Evolutionary conservation across 2,113 vertebrate genomes (phyloP).

Genomic region (Variabilichromis moorii): DNA sequence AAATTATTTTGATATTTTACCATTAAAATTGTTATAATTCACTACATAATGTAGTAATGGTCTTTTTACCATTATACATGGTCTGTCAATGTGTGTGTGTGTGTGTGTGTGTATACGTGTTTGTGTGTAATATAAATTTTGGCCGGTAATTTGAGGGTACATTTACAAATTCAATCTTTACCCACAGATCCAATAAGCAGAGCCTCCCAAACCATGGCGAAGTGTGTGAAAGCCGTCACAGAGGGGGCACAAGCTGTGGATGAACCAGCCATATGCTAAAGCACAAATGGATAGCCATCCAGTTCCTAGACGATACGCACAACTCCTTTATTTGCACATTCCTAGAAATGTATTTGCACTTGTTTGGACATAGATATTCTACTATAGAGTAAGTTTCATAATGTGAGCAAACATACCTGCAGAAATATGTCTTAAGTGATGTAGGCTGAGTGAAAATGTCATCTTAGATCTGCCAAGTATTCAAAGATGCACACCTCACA

Average conservation of each 20-base stretch:
- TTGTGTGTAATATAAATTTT: neutral
- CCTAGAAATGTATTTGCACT: constrained; percentile 10
- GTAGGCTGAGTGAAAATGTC: neutral
- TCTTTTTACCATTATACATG: neutral
- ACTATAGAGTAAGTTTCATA: neutral
- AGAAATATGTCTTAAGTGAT: neutral
- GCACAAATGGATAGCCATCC: neutral
- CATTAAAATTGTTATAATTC: neutral
- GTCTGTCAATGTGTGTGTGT: neutral
- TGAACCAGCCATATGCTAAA: constrained; percentile 88
- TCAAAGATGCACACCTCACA: neutral
- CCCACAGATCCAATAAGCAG: constrained; percentile 87
- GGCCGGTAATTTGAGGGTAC: neutral
- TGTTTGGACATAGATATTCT: neutral
- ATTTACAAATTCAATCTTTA: neutral
- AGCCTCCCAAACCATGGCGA: constrained; percentile 95
- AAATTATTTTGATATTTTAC: neutral
- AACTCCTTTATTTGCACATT: constrained; percentile 40
- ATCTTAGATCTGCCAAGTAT: neutral
- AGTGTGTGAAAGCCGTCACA: constrained; percentile 91
- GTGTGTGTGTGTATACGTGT: neutral
- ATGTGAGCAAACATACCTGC: neutral
- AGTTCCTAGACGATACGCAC: constrained; percentile 9
- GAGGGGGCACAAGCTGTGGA: constrained; percentile 87
- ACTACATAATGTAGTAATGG: neutral